Conservation (phyloP, 2,888 invertebrate species). For the Coremacera marginata region DNA sequence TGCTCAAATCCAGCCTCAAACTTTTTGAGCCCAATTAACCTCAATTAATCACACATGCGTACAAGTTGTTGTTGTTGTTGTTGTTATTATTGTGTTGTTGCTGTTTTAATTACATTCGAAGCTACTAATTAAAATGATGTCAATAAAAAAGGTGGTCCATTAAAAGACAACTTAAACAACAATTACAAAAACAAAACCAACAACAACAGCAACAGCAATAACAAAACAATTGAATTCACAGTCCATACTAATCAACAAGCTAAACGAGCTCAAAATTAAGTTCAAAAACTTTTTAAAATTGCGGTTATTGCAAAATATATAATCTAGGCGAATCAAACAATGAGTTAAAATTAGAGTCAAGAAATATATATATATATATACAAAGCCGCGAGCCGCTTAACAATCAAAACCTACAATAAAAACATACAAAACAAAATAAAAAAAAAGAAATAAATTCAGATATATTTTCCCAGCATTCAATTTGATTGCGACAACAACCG, state of each 20-base stretch:
- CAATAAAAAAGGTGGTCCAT: conserved; percentile 63
- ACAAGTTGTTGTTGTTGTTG: conserved; percentile 14
- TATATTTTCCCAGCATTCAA: no score
- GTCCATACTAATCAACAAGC: neutral
- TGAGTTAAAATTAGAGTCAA: neutral
- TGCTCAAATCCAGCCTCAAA: neutral
- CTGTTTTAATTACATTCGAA: conserved; percentile 35
- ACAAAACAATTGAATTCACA: neutral
- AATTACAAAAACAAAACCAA: neutral
- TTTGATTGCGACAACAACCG: conserved; percentile 18
- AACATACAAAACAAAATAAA: neutral
- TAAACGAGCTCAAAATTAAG: conserved; percentile 13
- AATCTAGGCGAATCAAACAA: conserved; percentile 7
- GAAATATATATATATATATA: neutral
- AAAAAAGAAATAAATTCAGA: conserved; percentile 4
- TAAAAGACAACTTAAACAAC: conserved; percentile 45
- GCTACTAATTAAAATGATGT: conserved; percentile 63
- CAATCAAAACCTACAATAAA: neutral
- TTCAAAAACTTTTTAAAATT: conserved; percentile 26
- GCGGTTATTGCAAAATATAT: conserved; percentile 22
- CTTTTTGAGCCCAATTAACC: conserved; percentile 57
- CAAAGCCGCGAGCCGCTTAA: neutral
- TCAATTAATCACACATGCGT: conserved; percentile 58
- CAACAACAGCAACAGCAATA: neutral
- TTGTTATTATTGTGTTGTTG: conserved; percentile 46